Base-by-base conservation (phyloP, 1,140 invertebrate genomes). In the Drosophila jambulina region DNA sequence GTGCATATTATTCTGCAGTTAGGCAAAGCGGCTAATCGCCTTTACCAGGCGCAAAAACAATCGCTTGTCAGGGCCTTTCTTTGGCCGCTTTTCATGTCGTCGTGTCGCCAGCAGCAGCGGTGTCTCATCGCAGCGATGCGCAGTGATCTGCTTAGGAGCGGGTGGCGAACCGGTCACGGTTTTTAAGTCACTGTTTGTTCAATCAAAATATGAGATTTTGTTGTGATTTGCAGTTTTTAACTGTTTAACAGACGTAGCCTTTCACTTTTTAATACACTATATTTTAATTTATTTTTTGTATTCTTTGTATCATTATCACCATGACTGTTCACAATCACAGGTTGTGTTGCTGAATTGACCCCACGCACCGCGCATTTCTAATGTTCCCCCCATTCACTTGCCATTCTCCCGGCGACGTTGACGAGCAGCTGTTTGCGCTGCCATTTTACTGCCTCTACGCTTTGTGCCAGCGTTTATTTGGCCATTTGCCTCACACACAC, bases 381-480 rank as follows among this genome's bases (percentile, higher is more conserved):
- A 27, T 25, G 42, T 19, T 53, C 32, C 54, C 38, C 40, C 49
- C 58, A 61, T 68, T 38, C n/a, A 29, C 43, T 78, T 63, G 75
- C 42, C 23, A 62, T 70, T 78, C 65, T 29, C 65, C 43, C 10
- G 19, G 42, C 19, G 12, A 53, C 74, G 74, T 15, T 10, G 48
- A 29, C 72, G 15, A 77, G 29, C 75, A 77, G 75, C 75, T 77
- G 75, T 77, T 77, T 42, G 38, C n/a, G 29, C 23, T 72, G 36
- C 29, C 67, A 72, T 72, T 72, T 59, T 60, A 58, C 68, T 34
- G 36, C 43, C 45, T 19, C 15, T 59, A 13, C 27, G 34, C 43
- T 72, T 49, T 71, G 54, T 48, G 45, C 45, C n/a, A 25, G 2
- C 54, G 69, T 49, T 72, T 72, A 72, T 72, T 42, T 60, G 69